These are phyloP conservation scores for Enteromius mattozi DNA, from an alignment of 2,797 vertebrate species.

Conservation along the genomic window DNA sequence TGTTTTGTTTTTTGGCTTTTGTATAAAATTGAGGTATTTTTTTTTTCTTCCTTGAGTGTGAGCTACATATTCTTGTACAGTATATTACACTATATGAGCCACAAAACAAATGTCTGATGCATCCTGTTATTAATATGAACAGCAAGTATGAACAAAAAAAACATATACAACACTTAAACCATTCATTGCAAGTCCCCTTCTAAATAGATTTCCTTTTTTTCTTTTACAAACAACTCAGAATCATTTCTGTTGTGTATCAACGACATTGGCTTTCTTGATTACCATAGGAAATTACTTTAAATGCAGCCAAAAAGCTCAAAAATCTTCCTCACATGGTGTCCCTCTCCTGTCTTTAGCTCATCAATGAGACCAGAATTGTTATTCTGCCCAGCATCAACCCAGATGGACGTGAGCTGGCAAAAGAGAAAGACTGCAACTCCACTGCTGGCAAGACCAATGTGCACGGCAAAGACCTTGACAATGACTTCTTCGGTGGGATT, in stretches of 20 bases:
- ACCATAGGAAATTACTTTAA: not conserved
- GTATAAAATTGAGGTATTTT: not conserved
- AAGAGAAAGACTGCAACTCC: constrained; percentile 88
- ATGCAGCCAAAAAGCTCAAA: not conserved
- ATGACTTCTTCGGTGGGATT: constrained; percentile 90
- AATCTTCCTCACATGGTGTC: not conserved
- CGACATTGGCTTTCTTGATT: not conserved
- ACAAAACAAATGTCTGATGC: not conserved
- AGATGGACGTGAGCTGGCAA: constrained; percentile 88
- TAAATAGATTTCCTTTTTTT: not conserved
- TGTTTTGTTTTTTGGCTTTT: not conserved
- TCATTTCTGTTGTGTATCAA: not conserved
- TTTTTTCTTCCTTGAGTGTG: not conserved
- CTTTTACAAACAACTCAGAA: not conserved
- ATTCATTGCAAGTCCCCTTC: not conserved
- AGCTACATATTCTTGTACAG: not conserved
- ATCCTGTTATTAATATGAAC: not conserved
- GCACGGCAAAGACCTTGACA: constrained; percentile 89
- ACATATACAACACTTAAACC: not conserved
- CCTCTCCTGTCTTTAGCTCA: constrained; percentile 77
- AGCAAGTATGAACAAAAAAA: not conserved
- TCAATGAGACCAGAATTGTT: constrained; percentile 91
- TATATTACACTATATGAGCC: not conserved
- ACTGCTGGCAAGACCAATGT: constrained; percentile 82
- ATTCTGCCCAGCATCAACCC: constrained; percentile 95